Evolutionary conservation across 2,888 invertebrate species (phyloP).

Genomic region (Cryptus viduatorius): DNA sequence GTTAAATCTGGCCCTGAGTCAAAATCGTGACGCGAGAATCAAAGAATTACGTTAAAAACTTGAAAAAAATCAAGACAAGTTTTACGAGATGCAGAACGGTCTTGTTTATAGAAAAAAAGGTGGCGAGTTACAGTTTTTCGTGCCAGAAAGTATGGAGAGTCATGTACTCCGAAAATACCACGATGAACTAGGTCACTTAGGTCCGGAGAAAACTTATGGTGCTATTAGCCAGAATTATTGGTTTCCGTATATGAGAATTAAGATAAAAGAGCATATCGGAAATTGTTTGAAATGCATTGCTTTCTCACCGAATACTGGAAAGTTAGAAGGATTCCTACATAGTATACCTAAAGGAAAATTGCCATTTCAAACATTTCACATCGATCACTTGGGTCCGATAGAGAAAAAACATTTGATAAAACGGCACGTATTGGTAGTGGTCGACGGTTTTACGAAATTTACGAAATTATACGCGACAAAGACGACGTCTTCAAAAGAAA

Average conservation of each 20-base stretch:
- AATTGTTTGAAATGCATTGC: conserved; percentile 70
- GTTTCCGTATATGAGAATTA: conserved; percentile 57
- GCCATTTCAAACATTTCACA: conserved; percentile 64
- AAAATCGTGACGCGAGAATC: conserved; percentile 48
- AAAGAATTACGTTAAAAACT: conserved; percentile 34
- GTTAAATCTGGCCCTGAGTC: conserved; percentile 56
- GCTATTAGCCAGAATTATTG: conserved; percentile 62
- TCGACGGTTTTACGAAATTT: conserved; percentile 76
- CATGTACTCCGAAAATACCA: conserved; percentile 66
- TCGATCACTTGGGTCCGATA: conserved; percentile 70
- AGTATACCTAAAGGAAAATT: conserved; percentile 63
- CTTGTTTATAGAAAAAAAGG: conserved; percentile 67
- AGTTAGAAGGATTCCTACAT: conserved; percentile 64
- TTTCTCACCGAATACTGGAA: conserved; percentile 57
- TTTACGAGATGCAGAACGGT: conserved; percentile 69
- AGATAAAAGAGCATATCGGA: conserved; percentile 40
- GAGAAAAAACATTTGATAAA: conserved; percentile 72
- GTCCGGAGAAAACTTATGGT: conserved; percentile 64
- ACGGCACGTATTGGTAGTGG: conserved; percentile 72
- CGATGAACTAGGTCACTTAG: conserved; percentile 69
- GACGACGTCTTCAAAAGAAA: conserved; percentile 58
- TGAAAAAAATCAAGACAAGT: conserved; percentile 47
- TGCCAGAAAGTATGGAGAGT: conserved; percentile 63
- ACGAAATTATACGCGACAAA: conserved; percentile 70
- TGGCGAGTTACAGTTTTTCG: conserved; percentile 62